Evolutionary conservation across 2,113 vertebrate species (phyloP), one percentile per base, ranked within the genome.

Genomic region (Oncorhynchus nerka): DNA sequence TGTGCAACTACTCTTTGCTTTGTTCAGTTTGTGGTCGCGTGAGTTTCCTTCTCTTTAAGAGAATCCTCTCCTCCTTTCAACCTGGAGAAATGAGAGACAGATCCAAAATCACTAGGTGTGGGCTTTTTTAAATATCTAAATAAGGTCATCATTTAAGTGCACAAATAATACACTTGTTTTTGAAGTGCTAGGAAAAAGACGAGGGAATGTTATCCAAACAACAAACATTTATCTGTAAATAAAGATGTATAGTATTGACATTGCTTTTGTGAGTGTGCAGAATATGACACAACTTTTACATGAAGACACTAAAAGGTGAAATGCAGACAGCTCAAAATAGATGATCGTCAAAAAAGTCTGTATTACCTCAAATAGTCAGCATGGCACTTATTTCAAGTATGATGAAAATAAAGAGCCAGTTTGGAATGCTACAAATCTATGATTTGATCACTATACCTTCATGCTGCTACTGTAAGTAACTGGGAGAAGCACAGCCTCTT

Each of bases 61-160:
- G 9, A 59, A 45, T 79, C 78, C 39, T 81, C 59, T 12, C 51
- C 32, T 73, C 68, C 32, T 78, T 88, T 80, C 73, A 86, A 82
- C 26, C 70, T 74, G 48, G 11, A 66, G 19, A 76, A 65, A 79
- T 73, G n/a, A 5, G 70, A 65, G 19, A 71, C 49, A 62, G 2
- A 8, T 13, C 30, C 20, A 48, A 64, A 8, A 11, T 71, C 51
- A 20, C n/a, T 16, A 6, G 9, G 9, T 59, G 12, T 70, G n/a
- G 48, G 24, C 39, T 51, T n/a, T 26, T 70, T 73, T 6, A 59
- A 11, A 19, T 45, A 62, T 62, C 5, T 39, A 32, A 61, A 64
- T 39, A 61, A 61, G 22, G 32, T 70, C 24, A 30, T 65, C 24
- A 73, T 26, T 84, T 66, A 64, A 73, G 65, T 4, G 65, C 5